Evolutionary conservation across 2,797 vertebrate genomes (phyloP).

Genomic region (Hypotaenidia okinawae): DNA sequence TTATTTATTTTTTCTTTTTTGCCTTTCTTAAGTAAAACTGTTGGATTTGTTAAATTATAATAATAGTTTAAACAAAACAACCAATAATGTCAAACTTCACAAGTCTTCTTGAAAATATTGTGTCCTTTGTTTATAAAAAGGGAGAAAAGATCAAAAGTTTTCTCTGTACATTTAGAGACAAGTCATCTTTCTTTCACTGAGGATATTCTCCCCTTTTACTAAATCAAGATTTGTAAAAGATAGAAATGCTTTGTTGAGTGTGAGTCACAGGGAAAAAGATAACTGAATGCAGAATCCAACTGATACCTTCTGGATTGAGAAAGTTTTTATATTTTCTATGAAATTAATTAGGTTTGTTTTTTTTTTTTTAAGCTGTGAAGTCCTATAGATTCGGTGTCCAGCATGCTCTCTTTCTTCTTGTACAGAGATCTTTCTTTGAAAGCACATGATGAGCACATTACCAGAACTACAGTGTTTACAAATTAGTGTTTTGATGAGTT

Average conservation of each 20-base stretch:
- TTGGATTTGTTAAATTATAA: background rate
- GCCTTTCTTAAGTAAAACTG: slow-evolving; percentile 48
- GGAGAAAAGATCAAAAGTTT: background rate
- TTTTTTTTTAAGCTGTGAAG: background rate
- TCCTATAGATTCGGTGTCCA: background rate
- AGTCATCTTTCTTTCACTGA: background rate
- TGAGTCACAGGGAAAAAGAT: background rate
- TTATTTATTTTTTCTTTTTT: background rate
- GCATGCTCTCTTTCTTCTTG: background rate
- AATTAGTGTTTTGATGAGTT: background rate
- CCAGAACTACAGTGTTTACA: background rate
- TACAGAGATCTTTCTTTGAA: background rate
- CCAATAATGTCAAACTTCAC: background rate
- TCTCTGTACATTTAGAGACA: background rate
- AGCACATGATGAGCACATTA: background rate
- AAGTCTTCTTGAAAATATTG: background rate
- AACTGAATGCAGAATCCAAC: background rate
- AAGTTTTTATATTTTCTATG: background rate
- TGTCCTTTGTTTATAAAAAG: background rate
- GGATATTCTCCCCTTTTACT: background rate
- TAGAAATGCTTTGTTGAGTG: background rate
- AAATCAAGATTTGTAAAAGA: background rate
- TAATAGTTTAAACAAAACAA: background rate
- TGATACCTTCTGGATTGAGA: background rate
- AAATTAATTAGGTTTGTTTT: background rate